Evolutionary conservation across 1,140 invertebrate species (phyloP).

Genomic region (Drosophila insularis): DNA sequence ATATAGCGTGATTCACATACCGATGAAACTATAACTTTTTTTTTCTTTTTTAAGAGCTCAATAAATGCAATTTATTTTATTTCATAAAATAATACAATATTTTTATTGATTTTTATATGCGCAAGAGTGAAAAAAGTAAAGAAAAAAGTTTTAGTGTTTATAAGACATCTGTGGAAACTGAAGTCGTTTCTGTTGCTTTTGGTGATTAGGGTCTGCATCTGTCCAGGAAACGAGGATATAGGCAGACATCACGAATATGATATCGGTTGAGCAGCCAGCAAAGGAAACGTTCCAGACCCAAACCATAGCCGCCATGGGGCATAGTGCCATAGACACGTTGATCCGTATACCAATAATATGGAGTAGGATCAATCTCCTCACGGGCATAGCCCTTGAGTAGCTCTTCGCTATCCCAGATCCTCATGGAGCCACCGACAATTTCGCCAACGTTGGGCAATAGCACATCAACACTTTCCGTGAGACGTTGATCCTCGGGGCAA

Average conservation of each 20-base stretch:
- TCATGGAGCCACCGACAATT: slow-evolving; percentile 99
- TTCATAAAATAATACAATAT: too few relatives aligned
- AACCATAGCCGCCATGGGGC: slow-evolving; percentile 98
- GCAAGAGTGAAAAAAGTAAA: too few relatives aligned
- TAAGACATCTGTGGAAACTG: too few relatives aligned
- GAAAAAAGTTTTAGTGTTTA: too few relatives aligned
- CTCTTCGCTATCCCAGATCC: slow-evolving; percentile 95
- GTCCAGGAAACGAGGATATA: slow-evolving; percentile 97
- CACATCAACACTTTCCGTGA: slow-evolving; percentile 99
- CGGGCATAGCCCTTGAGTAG: slow-evolving; percentile 93
- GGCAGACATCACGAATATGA: slow-evolving; percentile 98
- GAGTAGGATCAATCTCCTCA: slow-evolving; percentile 94
- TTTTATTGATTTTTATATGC: too few relatives aligned
- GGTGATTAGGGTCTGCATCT: slow-evolving; percentile 93
- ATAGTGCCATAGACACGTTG: slow-evolving; percentile 97
- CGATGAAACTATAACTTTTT: too few relatives aligned
- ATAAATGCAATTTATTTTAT: too few relatives aligned
- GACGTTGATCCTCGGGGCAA: slow-evolving; percentile 90
- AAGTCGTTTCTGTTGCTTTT: too few relatives aligned
- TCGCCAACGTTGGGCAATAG: slow-evolving; percentile 98
- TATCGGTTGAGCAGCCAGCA: slow-evolving; percentile 98
- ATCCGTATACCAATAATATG: slow-evolving; percentile 99
- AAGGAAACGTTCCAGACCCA: slow-evolving; percentile 97
- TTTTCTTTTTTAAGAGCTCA: too few relatives aligned
- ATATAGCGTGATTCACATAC: too few relatives aligned